Percentiles rank a stretch among this genome's conserved stretches.
phyloP scores from a whole-genome alignment of 2,888 invertebrate genomes.

The Parapristionchus giblindavisi region DNA sequence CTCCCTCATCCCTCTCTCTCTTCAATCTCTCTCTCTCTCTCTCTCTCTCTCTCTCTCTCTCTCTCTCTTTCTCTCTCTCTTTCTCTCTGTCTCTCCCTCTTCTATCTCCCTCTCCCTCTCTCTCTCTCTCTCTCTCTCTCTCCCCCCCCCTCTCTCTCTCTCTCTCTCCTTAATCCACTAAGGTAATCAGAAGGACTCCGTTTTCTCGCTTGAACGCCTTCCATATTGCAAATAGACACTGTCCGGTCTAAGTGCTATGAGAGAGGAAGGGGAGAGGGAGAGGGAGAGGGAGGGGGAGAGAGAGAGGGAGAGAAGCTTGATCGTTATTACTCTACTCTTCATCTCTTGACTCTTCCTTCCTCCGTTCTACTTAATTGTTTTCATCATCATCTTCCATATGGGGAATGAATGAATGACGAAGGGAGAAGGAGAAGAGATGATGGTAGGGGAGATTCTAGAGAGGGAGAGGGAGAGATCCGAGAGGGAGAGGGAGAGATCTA shows the following conservation, averaged over 20 bases:
- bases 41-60: constrained; percentile 16
- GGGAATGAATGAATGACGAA: no score
- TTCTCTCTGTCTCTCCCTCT: constrained; percentile 7
- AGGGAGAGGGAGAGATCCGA: background rate
- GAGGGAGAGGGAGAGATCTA: background rate
- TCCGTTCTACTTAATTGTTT: no score
- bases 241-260: background rate
- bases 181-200: background rate
- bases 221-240: constrained; percentile 16
- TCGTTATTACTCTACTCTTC: no score
- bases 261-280: constrained; percentile 5
- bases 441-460: constrained; percentile 2
- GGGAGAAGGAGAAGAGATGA: background rate
- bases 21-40: constrained; percentile 16
- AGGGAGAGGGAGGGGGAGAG: background rate
- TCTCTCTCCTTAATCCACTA: background rate
- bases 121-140: constrained; percentile 18
- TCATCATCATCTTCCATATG: no score
- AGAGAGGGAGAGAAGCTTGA: no score
- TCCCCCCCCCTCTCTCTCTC: constrained; percentile 19
- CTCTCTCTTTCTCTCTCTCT: constrained; percentile 10
- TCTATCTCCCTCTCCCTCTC: constrained; percentile 15
- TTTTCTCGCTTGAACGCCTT: constrained; percentile 27
- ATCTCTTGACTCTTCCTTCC: no score
- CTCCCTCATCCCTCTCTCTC: background rate